Evolutionary conservation across 2,888 invertebrate species (phyloP), one percentile per base, ranked within the genome.

Genomic region (Holacanthella duospinosa): DNA sequence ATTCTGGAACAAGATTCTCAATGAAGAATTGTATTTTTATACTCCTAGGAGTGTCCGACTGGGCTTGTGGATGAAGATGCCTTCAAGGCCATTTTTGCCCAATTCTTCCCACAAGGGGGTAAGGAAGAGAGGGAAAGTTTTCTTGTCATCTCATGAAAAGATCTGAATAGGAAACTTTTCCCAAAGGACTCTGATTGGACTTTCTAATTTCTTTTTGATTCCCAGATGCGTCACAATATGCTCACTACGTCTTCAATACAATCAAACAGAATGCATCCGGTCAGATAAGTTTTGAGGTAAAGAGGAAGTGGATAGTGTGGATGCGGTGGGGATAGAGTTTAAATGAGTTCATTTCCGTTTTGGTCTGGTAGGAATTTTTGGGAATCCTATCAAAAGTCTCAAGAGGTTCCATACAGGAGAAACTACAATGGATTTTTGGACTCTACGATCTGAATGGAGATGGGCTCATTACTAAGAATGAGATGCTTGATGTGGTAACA

Each of bases 91-190:
- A 91, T 92, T 72, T 91, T 91, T 78, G 85, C 86, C 0, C 90
- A 90, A 78, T 91, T 91, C 80, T 92, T 92, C 77, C 92, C 92
- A 0, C 86, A 90, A 75, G 92, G 91, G 77, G 91, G 92, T 92
- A 76, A 80, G 82, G 77, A 6, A 16, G n/a, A n/a, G n/a, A 6
- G 16, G 9, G 6, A 36, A 36, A 6, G 36, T 9, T 36, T 16
- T 16, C 36, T 9, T 36, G 6, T 29, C 58, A 53, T n/a, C 25
- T 53, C 6, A 53, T 53, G 53, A 53, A 6, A 53, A 36, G 16
- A 36, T 16, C 16, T n/a, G n/a, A n/a, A n/a, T n/a, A n/a, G n/a
- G n/a, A n/a, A n/a, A n/a, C n/a, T n/a, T n/a, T n/a, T n/a, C n/a
- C 36, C 36, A 6, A 9, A 36, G 36, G 36, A 16, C 36, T 16